Evolutionary conservation across 1,140 invertebrate species (phyloP), one percentile per base, ranked within the genome.

Genomic region (Trachymyrmex cornetzi): DNA sequence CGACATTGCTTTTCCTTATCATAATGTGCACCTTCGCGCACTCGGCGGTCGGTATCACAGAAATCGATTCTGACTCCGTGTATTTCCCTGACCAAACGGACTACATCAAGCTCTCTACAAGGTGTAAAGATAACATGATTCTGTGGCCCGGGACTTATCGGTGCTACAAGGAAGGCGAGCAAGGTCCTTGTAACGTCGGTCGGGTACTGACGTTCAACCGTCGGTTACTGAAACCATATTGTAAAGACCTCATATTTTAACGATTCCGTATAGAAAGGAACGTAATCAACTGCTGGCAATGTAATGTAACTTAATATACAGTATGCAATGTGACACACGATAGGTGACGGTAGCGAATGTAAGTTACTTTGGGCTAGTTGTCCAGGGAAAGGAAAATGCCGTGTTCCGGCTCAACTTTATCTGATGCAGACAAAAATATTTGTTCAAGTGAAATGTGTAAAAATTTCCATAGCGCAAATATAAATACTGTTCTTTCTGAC

Each of bases 131-230:
- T 48, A 75, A 88, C 55, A 61, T 81, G 38, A 81, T 93, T 38
- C 44, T 89, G 0, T 93, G 92, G 93, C 88, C 82, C 16, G 74
- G 27, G 1, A 80, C 66, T 34, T 71, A 87, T 84, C 89, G 86
- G 3, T 93, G 92, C 38, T 93, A 93, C 71, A 88, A 55, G 7
- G 87, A 88, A 67, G 90, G 88, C 27, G 88, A 93, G 3, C 77
- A 86, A 88, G 93, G 93, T 66, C 92, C 92, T 89, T 93, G 92
- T 77, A 89, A 89, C 63, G 61, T 89, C 81, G 92, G 89, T 27
- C 66, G 90, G 7, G 48, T 91, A 9, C 44, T 93, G 7, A n/a
- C 55, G 11, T 69, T 93, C 64, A 87, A 93, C 53, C 30, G 27
- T 22, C 81, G 12, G 27, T 50, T 69, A 9, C 44, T 89, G 3